Percentiles rank a stretch among this genome's conserved stretches.
These are phyloP conservation scores for Druon quercuslanigerum DNA, from an alignment of 1,140 invertebrate genomes.

Conservation along the genomic window DNA sequence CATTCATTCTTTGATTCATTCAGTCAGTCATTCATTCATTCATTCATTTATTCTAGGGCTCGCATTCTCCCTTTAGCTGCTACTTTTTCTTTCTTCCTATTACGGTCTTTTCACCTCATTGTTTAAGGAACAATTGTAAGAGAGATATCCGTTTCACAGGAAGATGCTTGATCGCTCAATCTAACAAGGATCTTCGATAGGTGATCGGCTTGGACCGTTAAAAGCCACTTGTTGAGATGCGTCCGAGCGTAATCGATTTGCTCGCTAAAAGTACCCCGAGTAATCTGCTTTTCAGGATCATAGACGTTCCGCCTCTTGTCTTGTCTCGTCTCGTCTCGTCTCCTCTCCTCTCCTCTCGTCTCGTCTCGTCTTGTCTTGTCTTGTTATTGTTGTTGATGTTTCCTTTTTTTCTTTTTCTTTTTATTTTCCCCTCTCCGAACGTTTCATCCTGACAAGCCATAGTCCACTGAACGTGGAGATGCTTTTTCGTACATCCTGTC, in stretches of 20 bases:
- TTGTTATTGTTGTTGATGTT: constrained; percentile 44
- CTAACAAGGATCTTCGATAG: constrained; percentile 53
- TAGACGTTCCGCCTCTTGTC: constrained; percentile 51
- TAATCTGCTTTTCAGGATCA: constrained; percentile 73
- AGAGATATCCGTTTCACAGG: constrained; percentile 55
- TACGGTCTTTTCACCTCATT: constrained; percentile 38
- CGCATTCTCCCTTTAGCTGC: constrained; percentile 21
- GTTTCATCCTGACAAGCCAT: background rate
- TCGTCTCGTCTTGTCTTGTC: constrained; percentile 35
- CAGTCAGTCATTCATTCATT: constrained; percentile 32
- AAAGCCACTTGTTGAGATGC: constrained; percentile 72
- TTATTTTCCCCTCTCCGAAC: constrained; percentile 4
- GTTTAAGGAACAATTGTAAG: constrained; percentile 45
- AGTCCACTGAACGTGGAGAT: background rate
- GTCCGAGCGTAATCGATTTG: constrained; percentile 71
- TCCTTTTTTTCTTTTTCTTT: constrained; percentile 2
- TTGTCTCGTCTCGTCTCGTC: constrained; percentile 35
- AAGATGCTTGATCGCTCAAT: constrained; percentile 59
- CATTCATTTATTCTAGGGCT: constrained; percentile 22
- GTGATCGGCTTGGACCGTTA: constrained; percentile 62
- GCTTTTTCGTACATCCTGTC: background rate
- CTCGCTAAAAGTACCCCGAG: constrained; percentile 61
- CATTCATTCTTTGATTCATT: too few species aligned
- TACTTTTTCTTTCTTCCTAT: constrained; percentile 23
- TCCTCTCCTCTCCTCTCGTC: constrained; percentile 35